A percentile compares a stretch with the other conserved stretches of the same genome.
phyloP scores from a whole-genome alignment of 2,113 vertebrate species.

The Antennarius striatus region DNA sequence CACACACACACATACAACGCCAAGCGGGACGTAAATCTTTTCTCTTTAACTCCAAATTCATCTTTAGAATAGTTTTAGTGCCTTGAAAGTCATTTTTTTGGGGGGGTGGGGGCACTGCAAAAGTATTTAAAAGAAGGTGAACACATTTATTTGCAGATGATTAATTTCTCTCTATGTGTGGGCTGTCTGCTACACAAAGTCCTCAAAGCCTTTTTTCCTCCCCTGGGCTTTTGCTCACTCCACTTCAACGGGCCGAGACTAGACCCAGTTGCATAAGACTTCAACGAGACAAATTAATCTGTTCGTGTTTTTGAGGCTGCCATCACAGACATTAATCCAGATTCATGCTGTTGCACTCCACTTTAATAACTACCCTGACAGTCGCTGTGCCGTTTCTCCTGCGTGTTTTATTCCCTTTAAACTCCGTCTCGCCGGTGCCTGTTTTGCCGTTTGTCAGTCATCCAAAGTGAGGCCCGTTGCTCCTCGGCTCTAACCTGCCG shows the following conservation, averaged over 20 bases:
- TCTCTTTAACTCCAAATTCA: too few species aligned
- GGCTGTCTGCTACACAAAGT: constrained; percentile 25
- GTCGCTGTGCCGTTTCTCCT: constrained; percentile 44
- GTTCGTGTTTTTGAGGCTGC: constrained; percentile 64
- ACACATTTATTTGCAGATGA: neutral
- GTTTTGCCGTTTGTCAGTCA: constrained; percentile 24
- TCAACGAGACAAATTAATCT: constrained; percentile 69
- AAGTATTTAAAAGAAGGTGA: too few species aligned
- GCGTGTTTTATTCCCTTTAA: constrained; percentile 53
- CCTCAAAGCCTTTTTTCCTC: constrained; percentile 33
- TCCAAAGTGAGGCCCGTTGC: neutral
- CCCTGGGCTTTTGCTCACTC: constrained; percentile 46
- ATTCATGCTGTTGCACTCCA: constrained; percentile 59
- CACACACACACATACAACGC: too few species aligned
- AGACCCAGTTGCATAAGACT: constrained; percentile 61
- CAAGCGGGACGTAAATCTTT: too few species aligned
- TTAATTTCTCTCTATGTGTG: neutral
- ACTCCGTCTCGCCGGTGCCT: constrained; percentile 21
- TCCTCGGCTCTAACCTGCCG: constrained; percentile 17
- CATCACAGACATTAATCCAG: constrained; percentile 68
- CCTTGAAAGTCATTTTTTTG: too few species aligned
- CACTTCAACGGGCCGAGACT: constrained; percentile 46
- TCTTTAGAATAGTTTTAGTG: too few species aligned
- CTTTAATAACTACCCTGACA: constrained; percentile 57
- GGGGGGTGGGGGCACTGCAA: too few species aligned